Conservation (phyloP, 2,797 vertebrate species). For the Anniella stebbinsi region DNA sequence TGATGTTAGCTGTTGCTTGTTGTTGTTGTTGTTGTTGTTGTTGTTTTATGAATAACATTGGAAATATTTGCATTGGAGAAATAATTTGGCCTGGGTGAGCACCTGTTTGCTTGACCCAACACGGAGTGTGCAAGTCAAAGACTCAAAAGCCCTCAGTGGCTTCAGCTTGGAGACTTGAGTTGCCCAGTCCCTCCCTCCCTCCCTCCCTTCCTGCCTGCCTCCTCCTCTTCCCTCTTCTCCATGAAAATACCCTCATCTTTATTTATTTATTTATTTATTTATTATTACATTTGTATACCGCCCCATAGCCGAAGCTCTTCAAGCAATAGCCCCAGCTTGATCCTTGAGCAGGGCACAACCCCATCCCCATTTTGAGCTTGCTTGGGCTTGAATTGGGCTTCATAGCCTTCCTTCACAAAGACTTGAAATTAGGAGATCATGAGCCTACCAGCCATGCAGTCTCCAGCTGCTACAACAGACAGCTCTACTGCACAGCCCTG, state of each 20-base stretch:
- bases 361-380: not conserved
- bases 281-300: no score
- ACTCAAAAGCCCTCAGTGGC: not conserved
- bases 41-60: not conserved
- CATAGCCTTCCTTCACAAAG: not conserved
- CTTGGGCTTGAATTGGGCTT: not conserved
- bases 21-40: no score
- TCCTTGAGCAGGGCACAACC: not conserved
- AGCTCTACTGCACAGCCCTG: not conserved
- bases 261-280: no score
- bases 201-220: no score
- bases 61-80: conserved; percentile 21
- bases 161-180: not conserved
- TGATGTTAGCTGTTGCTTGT: not conserved
- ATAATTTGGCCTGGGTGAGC: not conserved
- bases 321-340: not conserved
- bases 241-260: not conserved
- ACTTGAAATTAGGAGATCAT: not conserved
- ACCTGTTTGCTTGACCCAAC: not conserved
- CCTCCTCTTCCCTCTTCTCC: not conserved
- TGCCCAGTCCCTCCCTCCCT: not conserved
- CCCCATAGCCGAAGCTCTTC: no score
- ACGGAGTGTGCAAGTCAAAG: not conserved
- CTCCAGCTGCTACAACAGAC: not conserved
- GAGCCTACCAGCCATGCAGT: no score